Percentiles rank a stretch among this genome's conserved stretches.
Conservation (phyloP, 2,797 vertebrate species). For the Cryptoblepharus egeriae region DNA sequence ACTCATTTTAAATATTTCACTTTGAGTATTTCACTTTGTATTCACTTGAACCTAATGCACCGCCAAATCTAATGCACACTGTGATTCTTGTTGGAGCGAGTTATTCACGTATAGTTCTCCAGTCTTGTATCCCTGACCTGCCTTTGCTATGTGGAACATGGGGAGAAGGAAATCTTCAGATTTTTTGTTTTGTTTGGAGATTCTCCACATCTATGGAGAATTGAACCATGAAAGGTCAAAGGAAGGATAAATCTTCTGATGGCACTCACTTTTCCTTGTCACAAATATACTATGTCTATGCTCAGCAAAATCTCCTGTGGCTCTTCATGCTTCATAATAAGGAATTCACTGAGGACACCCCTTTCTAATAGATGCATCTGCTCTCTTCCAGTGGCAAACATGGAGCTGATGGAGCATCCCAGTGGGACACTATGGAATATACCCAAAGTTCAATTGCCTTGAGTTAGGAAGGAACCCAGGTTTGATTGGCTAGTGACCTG, state of each 20-base stretch:
- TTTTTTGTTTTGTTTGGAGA: neutral
- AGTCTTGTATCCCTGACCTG: too few species aligned
- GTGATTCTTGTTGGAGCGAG: too few species aligned
- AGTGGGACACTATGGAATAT: neutral
- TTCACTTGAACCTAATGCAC: too few species aligned
- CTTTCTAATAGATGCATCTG: neutral
- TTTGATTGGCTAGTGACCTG: neutral
- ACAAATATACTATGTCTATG: neutral
- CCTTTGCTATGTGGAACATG: neutral
- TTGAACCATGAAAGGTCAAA: neutral
- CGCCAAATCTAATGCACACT: too few species aligned
- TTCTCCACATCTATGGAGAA: neutral
- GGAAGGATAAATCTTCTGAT: neutral
- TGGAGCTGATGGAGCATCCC: neutral
- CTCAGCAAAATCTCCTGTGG: neutral
- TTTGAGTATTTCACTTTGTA: too few species aligned
- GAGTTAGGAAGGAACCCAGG: neutral
- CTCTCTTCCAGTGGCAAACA: too few species aligned
- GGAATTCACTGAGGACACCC: neutral
- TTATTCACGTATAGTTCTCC: too few species aligned
- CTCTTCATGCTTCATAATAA: neutral
- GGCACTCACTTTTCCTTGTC: neutral
- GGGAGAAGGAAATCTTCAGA: neutral
- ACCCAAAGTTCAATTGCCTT: neutral
- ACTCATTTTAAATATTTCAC: too few species aligned